These are phyloP conservation scores for Silurus glanis DNA, from an alignment of 2,113 vertebrate genomes.

Conservation along the genomic window DNA sequence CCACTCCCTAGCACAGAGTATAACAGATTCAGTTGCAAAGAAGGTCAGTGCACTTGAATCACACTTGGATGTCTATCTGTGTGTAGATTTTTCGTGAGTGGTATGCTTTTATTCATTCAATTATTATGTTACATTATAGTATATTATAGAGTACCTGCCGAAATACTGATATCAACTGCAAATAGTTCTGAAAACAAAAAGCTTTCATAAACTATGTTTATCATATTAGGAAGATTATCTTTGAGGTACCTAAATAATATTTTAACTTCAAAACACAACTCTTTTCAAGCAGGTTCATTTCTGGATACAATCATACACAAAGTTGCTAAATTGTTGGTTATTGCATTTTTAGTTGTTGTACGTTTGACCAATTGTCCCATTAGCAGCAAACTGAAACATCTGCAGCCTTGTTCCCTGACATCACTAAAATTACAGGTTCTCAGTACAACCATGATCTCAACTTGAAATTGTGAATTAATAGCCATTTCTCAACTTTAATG, in stretches of 20 bases:
- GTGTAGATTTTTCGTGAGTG: not conserved
- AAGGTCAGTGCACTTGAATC: not conserved
- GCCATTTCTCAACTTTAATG: constrained; percentile 16
- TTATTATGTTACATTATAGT: not conserved
- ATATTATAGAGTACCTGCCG: too few species aligned
- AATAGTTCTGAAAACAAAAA: not conserved
- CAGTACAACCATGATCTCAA: constrained; percentile 42
- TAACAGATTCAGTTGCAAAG: not conserved
- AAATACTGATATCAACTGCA: not conserved
- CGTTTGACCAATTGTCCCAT: constrained; percentile 11
- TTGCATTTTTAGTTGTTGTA: not conserved
- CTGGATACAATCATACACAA: not conserved
- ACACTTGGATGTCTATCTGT: not conserved
- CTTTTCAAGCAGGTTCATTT: not conserved
- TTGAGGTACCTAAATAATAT: not conserved
- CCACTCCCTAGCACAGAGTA: not conserved
- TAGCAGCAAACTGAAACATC: constrained; percentile 23
- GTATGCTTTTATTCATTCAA: not conserved
- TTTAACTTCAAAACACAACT: not conserved
- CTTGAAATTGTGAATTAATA: constrained; percentile 22
- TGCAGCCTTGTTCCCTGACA: constrained; percentile 31
- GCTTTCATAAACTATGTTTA: not conserved
- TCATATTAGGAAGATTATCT: not conserved
- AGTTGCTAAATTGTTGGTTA: not conserved
- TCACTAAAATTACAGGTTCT: constrained; percentile 24